Percentiles rank a stretch among this genome's conserved stretches.
Evolutionary conservation across 1,140 invertebrate species (phyloP).

Genomic region (Leptoteleia sp.): DNA sequence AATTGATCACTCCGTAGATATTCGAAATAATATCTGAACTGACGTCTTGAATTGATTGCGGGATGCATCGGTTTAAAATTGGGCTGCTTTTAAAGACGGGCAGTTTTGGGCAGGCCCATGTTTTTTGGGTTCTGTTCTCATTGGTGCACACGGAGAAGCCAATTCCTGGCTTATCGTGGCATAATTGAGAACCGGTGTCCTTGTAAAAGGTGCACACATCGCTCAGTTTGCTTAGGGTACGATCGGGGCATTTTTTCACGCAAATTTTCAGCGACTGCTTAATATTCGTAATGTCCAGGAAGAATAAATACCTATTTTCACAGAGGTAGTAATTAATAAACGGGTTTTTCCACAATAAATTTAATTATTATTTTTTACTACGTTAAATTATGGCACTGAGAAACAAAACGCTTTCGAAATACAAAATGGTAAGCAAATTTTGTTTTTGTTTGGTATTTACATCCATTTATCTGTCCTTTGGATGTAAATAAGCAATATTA

Average conservation of each 20-base stretch:
- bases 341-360: too few relatives aligned
- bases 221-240: constrained; percentile 83
- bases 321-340: too few relatives aligned
- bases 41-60: constrained; percentile 84
- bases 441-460: too few relatives aligned
- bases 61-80: constrained; percentile 94
- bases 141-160: constrained; percentile 76
- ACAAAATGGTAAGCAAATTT: too few relatives aligned
- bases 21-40: constrained; percentile 84
- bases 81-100: constrained; percentile 88
- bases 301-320: constrained; percentile 88
- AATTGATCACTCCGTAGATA: constrained; percentile 91
- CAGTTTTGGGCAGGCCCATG: constrained; percentile 87
- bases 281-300: constrained; percentile 89
- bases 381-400: too few relatives aligned
- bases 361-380: too few relatives aligned
- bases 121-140: constrained; percentile 82
- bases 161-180: constrained; percentile 83
- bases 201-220: constrained; percentile 89
- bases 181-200: constrained; percentile 87
- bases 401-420: too few relatives aligned
- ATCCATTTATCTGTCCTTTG: too few relatives aligned
- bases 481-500: too few relatives aligned
- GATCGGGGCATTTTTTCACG: constrained; percentile 92
- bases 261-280: constrained; percentile 92